Base-by-base conservation (phyloP, 2,797 vertebrate species). In the Toxotes lorentzi region DNA sequence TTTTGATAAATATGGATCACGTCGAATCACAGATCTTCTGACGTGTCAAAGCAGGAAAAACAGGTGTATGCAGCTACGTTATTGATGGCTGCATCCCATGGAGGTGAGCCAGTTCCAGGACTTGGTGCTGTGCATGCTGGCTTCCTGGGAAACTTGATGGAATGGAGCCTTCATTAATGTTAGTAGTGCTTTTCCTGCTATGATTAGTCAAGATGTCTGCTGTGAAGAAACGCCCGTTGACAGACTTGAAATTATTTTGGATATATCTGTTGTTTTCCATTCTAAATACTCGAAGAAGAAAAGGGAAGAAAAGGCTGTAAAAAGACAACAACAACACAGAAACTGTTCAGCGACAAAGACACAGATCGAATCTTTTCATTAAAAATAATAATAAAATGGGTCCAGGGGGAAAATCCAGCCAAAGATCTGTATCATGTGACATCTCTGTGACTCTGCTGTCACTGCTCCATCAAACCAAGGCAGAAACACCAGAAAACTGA, bases 381-480 rank as follows among this genome's bases (percentile, higher is more conserved):
- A 34, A 4, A 4, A 63, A 23, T 21, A 2, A 35, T 47, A 32
- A 47, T 23, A n/a, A 60, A 9, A 30, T 1, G 2, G n/a, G 21
- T 30, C 40, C n/a, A 35, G 54, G 2, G 1, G 8, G 47, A 57
- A 41, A 35, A 64, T n/a, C 10, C 30, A 47, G 27, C 61, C 12
- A 6, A 5, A 10, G 56, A 74, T 67, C 16, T 24, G 0, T 45
- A 50, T 50, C 7, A 7, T 35, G 38, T n/a, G 24, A 40, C 47
- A 10, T 43, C 59, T 30, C 58, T 34, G 48, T 50, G 53, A 56
- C 45, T 68, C 57, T 21, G 6, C 56, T 63, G 70, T 62, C 79
- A 61, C 9, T 1, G 0, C 62, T 30, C 6, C 40, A 11, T 48
- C 17, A 38, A 11, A 35, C 38, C 27, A 59, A 47, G 5, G 34